Evolutionary conservation across 2,888 invertebrate genomes (phyloP).

Genomic region (Sphecodes monilicornis): DNA sequence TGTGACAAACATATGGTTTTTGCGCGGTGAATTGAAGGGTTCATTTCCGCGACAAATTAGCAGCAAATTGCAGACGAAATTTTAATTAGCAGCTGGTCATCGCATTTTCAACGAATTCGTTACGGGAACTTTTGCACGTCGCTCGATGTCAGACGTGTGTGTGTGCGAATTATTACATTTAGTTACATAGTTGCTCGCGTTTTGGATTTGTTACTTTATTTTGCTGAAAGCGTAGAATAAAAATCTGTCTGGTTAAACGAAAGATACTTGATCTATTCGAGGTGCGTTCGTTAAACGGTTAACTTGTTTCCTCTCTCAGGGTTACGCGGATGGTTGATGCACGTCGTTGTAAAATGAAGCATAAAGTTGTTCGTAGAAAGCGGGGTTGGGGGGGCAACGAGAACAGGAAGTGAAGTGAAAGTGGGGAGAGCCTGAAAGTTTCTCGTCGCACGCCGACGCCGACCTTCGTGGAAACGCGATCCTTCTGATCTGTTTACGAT

Average conservation of each 20-base stretch:
- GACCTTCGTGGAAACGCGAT: not conserved
- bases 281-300: constrained; percentile 32
- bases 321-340: constrained; percentile 44
- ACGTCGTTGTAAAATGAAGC: constrained; percentile 53
- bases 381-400: constrained; percentile 37
- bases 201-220: not conserved
- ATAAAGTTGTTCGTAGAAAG: constrained; percentile 52
- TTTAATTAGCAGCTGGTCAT: constrained; percentile 51
- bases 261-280: constrained; percentile 40
- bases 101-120: constrained; percentile 49
- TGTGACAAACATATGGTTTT: not conserved
- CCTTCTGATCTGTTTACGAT: constrained; percentile 8
- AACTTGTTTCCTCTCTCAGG: constrained; percentile 52
- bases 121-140: constrained; percentile 27
- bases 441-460: constrained; percentile 21
- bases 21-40: constrained; percentile 45
- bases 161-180: constrained; percentile 35
- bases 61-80: constrained; percentile 40
- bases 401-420: constrained; percentile 61
- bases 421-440: constrained; percentile 56
- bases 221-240: not conserved
- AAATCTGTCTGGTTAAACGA: constrained; percentile 34
- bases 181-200: constrained; percentile 17
- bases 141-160: constrained; percentile 10
- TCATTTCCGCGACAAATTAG: constrained; percentile 37